These are phyloP conservation scores for Leptocoma aspasia DNA, from an alignment of 2,113 vertebrate genomes.

Conservation along the genomic window DNA sequence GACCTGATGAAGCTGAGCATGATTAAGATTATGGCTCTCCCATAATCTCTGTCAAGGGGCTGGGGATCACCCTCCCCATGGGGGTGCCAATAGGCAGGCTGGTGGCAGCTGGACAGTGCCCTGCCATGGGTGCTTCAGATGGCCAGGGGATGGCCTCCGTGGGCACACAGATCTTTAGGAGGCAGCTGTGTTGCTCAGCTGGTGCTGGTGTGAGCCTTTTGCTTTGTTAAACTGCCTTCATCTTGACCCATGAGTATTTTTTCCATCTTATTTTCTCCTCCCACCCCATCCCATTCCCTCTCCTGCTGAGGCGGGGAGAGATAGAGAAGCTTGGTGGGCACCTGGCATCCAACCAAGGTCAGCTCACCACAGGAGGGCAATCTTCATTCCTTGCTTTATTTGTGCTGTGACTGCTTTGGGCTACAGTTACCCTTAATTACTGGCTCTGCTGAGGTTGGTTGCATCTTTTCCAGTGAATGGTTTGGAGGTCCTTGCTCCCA, in stretches of 20 bases:
- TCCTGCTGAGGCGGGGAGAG: not conserved
- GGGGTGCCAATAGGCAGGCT: not conserved
- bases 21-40: not conserved
- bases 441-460: not conserved
- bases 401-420: not conserved
- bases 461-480: not conserved
- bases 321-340: not conserved
- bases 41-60: rapidly evolving
- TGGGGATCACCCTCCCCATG: rapidly evolving
- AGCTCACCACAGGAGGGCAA: not conserved
- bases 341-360: not conserved
- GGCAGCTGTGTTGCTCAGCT: not conserved
- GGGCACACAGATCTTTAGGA: not conserved
- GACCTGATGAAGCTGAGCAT: not conserved
- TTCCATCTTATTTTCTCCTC: not conserved
- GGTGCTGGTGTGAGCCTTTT: not conserved
- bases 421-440: constrained; percentile 16
- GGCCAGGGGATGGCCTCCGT: not conserved
- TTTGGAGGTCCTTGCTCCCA: not conserved
- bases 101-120: not conserved
- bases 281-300: not conserved
- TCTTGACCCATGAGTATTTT: not conserved
- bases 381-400: not conserved
- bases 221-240: not conserved
- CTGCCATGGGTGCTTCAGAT: rapidly evolving